Evolutionary conservation across 2,113 vertebrate species (phyloP), one percentile per base, ranked within the genome.

Genomic region (Spheniscus mendiculus): DNA sequence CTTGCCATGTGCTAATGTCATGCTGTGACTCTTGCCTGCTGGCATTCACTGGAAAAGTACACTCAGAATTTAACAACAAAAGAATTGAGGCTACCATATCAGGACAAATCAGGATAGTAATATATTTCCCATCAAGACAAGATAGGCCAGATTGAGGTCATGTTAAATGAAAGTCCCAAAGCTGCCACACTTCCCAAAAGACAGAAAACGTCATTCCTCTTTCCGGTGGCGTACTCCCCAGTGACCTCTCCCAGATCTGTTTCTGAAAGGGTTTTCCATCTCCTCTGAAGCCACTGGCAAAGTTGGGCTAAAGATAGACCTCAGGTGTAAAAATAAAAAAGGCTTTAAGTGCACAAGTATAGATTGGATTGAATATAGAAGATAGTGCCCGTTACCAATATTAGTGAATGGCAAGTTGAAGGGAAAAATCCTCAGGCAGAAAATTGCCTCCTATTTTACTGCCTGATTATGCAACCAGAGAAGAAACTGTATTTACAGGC

Each of bases 1-100:
- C 50, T 87, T 81, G 83, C 72, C 67, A 67, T 83, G 87, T 74
- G 61, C 65, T 92, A 76, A 73, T 93, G 72, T 89, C 93, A 62
- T 62, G 94, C 91, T 91, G 73, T 74, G 83, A 92, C 62, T 96
- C 87, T 94, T 84, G 89, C 72, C 80, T 78, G 83, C n/a, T 95
- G 89, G 72, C 83, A 66, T 91, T 94, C 83, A 74, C 53, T 81
- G 52, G 72, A 76, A 78, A 94, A 94, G 65, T 78, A 70, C 8
- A 15, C 11, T 71, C 67, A 17, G 26, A 50, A 70, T 87, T 47
- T 87, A 87, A 38, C 65, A 76, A 79, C 44, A 85, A 84, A 95
- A 93, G 84, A 89, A 85, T 44, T 8, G 56, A 91, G 65, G 47
- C 20, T 89, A 67, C 89, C 72, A 73, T 93, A 94, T 82, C 44